Conservation (phyloP, 1,140 invertebrate genomes). For the Saccostrea glomerata region DNA sequence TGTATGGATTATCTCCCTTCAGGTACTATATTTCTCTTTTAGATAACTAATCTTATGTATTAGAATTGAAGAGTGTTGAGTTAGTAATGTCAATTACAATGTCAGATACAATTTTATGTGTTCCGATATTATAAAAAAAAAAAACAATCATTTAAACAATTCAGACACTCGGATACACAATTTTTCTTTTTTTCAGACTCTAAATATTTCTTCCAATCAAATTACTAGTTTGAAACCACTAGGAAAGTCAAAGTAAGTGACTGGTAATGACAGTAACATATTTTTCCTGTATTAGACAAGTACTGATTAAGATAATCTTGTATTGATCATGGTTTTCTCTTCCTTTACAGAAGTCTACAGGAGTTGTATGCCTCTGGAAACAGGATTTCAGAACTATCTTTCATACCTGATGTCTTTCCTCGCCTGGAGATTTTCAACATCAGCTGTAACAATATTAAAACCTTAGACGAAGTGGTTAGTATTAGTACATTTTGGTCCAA, state of each 20-base stretch:
- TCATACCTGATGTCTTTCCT: constrained; percentile 53
- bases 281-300: background rate
- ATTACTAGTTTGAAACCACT: constrained; percentile 66
- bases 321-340: background rate
- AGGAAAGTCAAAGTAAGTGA: constrained; percentile 70
- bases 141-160: too few relatives aligned
- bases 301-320: too few relatives aligned
- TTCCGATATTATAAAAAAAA: too few relatives aligned
- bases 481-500: background rate
- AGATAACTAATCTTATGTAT: background rate
- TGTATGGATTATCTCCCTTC: background rate
- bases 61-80: too few relatives aligned
- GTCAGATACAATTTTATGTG: too few relatives aligned
- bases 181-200: constrained; percentile 84
- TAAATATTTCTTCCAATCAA: constrained; percentile 85
- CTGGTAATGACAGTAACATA: background rate
- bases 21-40: background rate
- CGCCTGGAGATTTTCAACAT: constrained; percentile 64
- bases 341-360: constrained; percentile 58
- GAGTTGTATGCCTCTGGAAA: constrained; percentile 66
- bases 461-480: constrained; percentile 66
- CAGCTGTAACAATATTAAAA: constrained; percentile 60
- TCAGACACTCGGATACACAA: too few relatives aligned
- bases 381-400: constrained; percentile 58
- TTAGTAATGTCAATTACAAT: too few relatives aligned